Evolutionary conservation across 2,113 vertebrate genomes (phyloP), one percentile per base, ranked within the genome.

Genomic region (Vidua chalybeata): DNA sequence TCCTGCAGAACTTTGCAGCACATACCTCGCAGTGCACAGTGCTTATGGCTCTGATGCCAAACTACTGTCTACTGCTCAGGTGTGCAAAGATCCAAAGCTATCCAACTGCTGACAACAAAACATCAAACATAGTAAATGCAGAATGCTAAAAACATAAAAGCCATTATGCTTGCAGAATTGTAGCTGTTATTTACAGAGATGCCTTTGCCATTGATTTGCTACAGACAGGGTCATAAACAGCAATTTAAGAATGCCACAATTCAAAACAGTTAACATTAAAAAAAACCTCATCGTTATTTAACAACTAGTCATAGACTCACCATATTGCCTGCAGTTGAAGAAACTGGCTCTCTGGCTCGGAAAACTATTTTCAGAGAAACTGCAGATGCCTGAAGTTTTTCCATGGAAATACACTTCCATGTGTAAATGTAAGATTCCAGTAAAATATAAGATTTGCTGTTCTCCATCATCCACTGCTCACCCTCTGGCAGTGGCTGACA

Each of bases 11-110:
- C 46, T 75, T 27, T 30, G 52, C 52, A 86, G 62, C 31, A 19
- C 6, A 1, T 14, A 51, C 24, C 43, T 3, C 0, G 10, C 45
- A 72, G n/a, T 0, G 3, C 56, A 61, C 41, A 31, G 46, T 26
- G 24, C 18, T 45, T 28, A 56, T 0, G 3, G 51, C 43, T 75
- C 54, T 7, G 2, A 58, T n/a, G 45, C 10, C 54, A 59, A 49
- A 75, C 30, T 63, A 63, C 23, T 8, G 35, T 31, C 58, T 55
- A 39, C 39, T 35, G 18, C 49, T 28, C 52, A 79, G 79, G 9
- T 9, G 15, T 51, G 33, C 49, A 59, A 64, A n/a, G 46, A 74
- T 54, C 33, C 51, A 46, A 63, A 64, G 15, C 56, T 35, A 83
- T 24, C 49, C 39, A 84, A 17, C 30, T 56, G 37, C 21, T 26